A percentile compares a stretch with the other conserved stretches of the same genome.
Conservation (phyloP, 2,888 invertebrate genomes). For the Tupiocoris notatus region DNA sequence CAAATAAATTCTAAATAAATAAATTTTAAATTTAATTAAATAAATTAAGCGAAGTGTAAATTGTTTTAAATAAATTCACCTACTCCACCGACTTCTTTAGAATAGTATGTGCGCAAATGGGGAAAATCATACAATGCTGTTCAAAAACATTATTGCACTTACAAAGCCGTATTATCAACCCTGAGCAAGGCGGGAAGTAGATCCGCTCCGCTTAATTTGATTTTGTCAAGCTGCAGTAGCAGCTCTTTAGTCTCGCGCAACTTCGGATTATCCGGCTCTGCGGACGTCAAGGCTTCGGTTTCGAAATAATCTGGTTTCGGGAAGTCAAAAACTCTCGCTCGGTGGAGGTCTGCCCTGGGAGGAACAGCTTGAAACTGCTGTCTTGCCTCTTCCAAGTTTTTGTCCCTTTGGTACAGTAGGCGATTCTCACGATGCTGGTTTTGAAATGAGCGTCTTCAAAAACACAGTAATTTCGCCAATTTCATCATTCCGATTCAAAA, state of each 20-base stretch:
- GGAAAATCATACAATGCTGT: too few species aligned
- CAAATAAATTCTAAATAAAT: background rate
- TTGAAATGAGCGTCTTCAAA: too few species aligned
- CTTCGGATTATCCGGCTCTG: slow-evolving; percentile 21
- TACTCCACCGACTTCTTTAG: too few species aligned
- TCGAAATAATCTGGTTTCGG: slow-evolving; percentile 13
- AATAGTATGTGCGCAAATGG: too few species aligned
- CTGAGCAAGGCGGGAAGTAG: slow-evolving; percentile 13
- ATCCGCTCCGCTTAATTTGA: slow-evolving; percentile 21
- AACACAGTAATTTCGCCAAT: too few species aligned
- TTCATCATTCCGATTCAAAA: too few species aligned
- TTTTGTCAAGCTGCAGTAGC: slow-evolving; percentile 8
- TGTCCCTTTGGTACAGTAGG: slow-evolving; percentile 9
- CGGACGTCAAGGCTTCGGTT: slow-evolving; percentile 1
- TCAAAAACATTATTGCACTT: too few species aligned
- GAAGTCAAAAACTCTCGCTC: background rate
- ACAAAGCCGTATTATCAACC: slow-evolving; percentile 21
- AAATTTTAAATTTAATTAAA: background rate
- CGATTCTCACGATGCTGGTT: slow-evolving; percentile 22
- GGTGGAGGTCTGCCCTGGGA: background rate
- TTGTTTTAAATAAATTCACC: too few species aligned
- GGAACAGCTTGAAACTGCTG: background rate
- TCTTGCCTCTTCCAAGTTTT: slow-evolving; percentile 1
- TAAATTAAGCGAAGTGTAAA: background rate
- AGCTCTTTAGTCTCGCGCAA: slow-evolving; percentile 10